Base-by-base conservation (phyloP, 2,888 invertebrate genomes). In the Tetanocera ferruginea region DNA sequence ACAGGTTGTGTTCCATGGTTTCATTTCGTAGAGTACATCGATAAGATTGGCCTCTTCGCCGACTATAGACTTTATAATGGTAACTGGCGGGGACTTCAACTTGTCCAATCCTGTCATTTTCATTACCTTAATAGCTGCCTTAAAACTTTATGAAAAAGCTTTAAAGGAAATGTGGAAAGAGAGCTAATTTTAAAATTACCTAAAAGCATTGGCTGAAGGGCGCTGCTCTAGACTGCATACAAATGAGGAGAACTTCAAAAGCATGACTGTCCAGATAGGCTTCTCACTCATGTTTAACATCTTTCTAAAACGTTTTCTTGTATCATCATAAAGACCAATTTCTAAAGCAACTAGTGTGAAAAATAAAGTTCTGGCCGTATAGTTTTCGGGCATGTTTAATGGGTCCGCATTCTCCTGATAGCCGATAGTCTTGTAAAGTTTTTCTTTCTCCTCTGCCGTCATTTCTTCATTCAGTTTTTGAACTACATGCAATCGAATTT, bases 341-440 rank as follows among this genome's bases (percentile, higher is more conserved):
- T 94, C 93, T 37, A 98, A 90, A 17, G 93, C 92, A 81, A 94
- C 93, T 60, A 98, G 90, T 60, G 93, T 92, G 89, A 98, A 97
- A 81, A 93, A 91, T 81, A 95, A 91, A 84, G 94, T 93, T 5
- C 95, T 92, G 77, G 96, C 97, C 69, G 96, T 94, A 88, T 94
- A 99, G 77, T 92, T 91, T 25, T 91, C 90, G 0, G 97, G 97
- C 84, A 94, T 91, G 83, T 94, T 92, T 0, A 94, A 88, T 0
- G 95, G 94, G 0, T 92, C 91, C 0, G 93, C 92, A 88, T 96
- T 96, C 90, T 99, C 98, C 85, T 97, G 95, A 90, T 99, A 99
- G 85, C 97, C 99, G 86, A 99, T 98, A 2, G 99, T 99, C 81
- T 94, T 93, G 91, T 95, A 99, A 25, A 99, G 91, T 86, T 98